These are phyloP conservation scores for Chromobotia macracanthus DNA, from an alignment of 2,797 vertebrate species.

Conservation along the genomic window DNA sequence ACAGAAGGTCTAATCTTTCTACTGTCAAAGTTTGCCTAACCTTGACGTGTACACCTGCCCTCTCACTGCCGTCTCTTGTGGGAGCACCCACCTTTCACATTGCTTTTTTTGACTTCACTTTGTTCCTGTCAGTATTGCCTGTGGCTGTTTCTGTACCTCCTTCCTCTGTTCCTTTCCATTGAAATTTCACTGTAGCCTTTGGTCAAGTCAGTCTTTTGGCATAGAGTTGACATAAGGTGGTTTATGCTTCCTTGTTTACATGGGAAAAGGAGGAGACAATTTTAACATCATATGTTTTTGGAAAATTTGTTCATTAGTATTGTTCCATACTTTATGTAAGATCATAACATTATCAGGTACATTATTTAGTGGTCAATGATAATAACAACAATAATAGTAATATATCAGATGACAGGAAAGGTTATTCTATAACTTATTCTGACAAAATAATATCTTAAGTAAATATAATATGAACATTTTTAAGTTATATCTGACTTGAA, in stretches of 20 bases:
- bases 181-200: conserved; percentile 9
- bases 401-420: no score
- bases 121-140: conserved; percentile 38
- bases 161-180: conserved; percentile 10
- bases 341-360: no score
- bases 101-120: conserved; percentile 32
- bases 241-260: background rate
- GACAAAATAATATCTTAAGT: no score
- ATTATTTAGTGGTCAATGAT: no score
- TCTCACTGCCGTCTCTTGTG: conserved; percentile 14
- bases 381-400: no score
- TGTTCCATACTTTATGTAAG: background rate
- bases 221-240: background rate
- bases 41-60: conserved; percentile 36
- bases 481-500: background rate
- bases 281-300: background rate
- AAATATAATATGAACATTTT: background rate
- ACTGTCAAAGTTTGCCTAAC: conserved; percentile 19
- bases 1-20: conserved; percentile 2
- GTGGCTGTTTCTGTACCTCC: conserved; percentile 39
- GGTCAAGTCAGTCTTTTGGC: background rate
- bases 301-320: background rate
- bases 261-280: background rate
- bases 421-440: no score
- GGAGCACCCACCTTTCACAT: conserved; percentile 28